Evolutionary conservation across 2,113 vertebrate species (phyloP).

Genomic region (Sander lucioperca): DNA sequence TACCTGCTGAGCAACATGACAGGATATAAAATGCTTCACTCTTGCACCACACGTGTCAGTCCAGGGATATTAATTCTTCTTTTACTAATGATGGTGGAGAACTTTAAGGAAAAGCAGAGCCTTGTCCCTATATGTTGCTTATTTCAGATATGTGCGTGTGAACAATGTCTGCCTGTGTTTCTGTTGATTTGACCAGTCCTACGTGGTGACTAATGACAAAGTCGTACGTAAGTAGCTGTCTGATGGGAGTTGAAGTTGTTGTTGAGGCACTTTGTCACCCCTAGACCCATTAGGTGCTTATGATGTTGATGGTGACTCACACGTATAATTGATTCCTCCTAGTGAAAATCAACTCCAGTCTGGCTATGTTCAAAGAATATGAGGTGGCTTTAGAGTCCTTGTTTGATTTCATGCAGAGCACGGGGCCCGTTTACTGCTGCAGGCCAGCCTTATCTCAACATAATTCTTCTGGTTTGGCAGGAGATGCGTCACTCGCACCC

Average conservation of each 20-base stretch:
- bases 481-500: conserved; percentile 25
- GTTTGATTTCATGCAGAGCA: conserved; percentile 42
- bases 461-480: conserved; percentile 53
- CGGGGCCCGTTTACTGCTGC: background rate
- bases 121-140: no score
- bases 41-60: conserved; percentile 2
- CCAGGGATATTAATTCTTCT: background rate
- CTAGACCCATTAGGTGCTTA: conserved; percentile 57
- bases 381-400: conserved; percentile 37
- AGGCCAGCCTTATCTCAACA: conserved; percentile 38
- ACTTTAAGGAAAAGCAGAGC: conserved; percentile 10
- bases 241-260: conserved; percentile 67
- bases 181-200: conserved; percentile 50
- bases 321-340: conserved; percentile 52
- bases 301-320: conserved; percentile 63
- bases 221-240: conserved; percentile 35
- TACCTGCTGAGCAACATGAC: conserved; percentile 37
- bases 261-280: conserved; percentile 45
- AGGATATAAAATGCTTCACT: conserved; percentile 44
- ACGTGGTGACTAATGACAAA: conserved; percentile 57
- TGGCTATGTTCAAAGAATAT: conserved; percentile 48
- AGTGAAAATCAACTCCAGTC: conserved; percentile 45
- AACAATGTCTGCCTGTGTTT: background rate
- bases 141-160: background rate
- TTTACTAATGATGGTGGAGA: conserved; percentile 11